These are phyloP conservation scores for Trissolcus brochymenae DNA, from an alignment of 2,888 invertebrate species.

Conservation along the genomic window DNA sequence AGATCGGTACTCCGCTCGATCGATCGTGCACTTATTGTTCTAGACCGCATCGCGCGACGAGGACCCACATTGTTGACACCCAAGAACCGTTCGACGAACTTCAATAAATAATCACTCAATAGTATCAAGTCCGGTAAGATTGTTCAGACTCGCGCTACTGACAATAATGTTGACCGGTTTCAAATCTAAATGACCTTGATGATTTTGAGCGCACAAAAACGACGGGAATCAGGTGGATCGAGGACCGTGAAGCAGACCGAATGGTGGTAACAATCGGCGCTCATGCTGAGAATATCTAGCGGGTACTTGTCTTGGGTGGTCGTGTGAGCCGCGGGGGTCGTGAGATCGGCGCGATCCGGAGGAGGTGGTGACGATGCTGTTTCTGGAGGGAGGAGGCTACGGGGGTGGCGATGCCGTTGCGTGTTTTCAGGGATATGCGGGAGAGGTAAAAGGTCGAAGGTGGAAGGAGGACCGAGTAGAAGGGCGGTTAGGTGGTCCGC, in stretches of 20 bases:
- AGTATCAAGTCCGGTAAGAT: no score
- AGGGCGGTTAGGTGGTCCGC: slow-evolving; percentile 69
- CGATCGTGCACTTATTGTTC: slow-evolving; percentile 23
- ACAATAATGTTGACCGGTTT: slow-evolving; percentile 68
- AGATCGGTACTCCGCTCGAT: slow-evolving; percentile 39
- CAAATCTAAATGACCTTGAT: slow-evolving; percentile 65
- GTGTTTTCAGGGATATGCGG: slow-evolving; percentile 61
- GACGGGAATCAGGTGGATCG: slow-evolving; percentile 44
- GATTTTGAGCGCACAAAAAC: slow-evolving; percentile 43
- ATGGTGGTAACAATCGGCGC: slow-evolving; percentile 72
- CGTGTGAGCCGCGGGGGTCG: slow-evolving; percentile 69
- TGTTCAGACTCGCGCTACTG: slow-evolving; percentile 10
- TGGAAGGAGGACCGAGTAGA: slow-evolving; percentile 65
- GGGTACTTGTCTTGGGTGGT: slow-evolving; percentile 74
- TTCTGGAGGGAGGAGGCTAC: slow-evolving; percentile 51
- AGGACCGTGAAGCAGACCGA: slow-evolving; percentile 52
- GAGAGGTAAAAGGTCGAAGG: slow-evolving; percentile 64
- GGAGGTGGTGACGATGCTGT: slow-evolving; percentile 60
- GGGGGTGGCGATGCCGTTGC: slow-evolving; percentile 60
- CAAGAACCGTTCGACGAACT: slow-evolving; percentile 5
- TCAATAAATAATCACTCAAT: slow-evolving; percentile 10
- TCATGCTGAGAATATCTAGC: slow-evolving; percentile 75
- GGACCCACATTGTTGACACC: slow-evolving; percentile 21
- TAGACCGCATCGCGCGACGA: slow-evolving; percentile 16
- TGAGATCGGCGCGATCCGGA: slow-evolving; percentile 62